These are phyloP conservation scores for Paedocypris sp. DNA, from an alignment of 2,113 vertebrate genomes.

Conservation along the genomic window DNA sequence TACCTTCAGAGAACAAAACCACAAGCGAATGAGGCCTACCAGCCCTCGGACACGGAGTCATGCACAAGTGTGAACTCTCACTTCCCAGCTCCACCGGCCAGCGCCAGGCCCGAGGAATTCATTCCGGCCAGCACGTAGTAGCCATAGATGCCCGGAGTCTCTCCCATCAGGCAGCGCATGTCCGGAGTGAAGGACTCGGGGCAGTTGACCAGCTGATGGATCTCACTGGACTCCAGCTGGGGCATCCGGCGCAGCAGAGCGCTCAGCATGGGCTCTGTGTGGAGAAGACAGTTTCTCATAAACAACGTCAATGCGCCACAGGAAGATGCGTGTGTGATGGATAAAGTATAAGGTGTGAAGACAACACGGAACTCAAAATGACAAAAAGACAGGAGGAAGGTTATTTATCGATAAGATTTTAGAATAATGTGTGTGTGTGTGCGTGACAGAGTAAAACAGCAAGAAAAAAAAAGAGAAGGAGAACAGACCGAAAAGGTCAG, in stretches of 20 bases:
- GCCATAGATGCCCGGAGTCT: conserved; percentile 69
- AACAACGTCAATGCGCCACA: too few species aligned
- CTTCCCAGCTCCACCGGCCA: conserved; percentile 89
- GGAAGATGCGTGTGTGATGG: too few species aligned
- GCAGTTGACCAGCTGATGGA: conserved; percentile 88
- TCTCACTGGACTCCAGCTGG: conserved; percentile 72
- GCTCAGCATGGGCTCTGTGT: conserved; percentile 81
- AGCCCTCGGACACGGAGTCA: too few species aligned
- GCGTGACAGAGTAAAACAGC: background rate
- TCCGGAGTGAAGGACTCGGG: conserved; percentile 92
- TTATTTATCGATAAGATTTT: too few species aligned
- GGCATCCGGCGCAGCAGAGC: conserved; percentile 85
- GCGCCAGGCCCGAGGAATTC: conserved; percentile 87
- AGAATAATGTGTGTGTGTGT: too few species aligned
- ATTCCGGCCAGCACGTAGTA: conserved; percentile 90
- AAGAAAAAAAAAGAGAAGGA: background rate
- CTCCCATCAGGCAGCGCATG: conserved; percentile 92
- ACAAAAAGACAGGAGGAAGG: too few species aligned
- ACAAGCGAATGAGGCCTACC: too few species aligned
- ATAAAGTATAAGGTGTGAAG: too few species aligned
- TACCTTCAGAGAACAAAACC: conserved; percentile 70
- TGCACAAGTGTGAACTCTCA: conserved; percentile 17
- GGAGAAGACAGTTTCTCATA: too few species aligned
- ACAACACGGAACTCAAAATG: too few species aligned
- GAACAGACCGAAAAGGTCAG: background rate